Evolutionary conservation across 1,140 invertebrate species (phyloP).

Genomic region (Sarcophaga bullata): DNA sequence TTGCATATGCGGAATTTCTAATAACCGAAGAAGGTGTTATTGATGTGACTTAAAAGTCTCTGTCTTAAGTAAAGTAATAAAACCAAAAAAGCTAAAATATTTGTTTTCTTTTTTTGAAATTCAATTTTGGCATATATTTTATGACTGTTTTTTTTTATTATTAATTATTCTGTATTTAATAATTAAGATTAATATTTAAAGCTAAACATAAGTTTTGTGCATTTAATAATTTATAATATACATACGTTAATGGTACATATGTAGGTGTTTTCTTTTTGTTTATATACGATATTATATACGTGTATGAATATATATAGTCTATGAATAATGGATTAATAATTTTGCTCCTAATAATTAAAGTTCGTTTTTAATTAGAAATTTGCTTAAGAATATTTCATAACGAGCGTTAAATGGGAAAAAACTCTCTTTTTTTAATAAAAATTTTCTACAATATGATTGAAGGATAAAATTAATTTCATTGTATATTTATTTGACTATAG

Average conservation of each 20-base stretch:
- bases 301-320: no score
- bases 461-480: not conserved
- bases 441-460: no score
- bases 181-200: not conserved
- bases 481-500: not conserved
- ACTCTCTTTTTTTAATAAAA: no score
- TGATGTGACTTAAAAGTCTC: constrained; percentile 43
- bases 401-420: not conserved
- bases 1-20: constrained; percentile 58
- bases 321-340: no score
- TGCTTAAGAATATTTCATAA: not conserved
- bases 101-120: not conserved
- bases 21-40: constrained; percentile 57
- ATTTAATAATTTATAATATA: constrained; percentile 31
- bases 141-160: constrained; percentile 22
- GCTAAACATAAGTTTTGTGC: constrained; percentile 45
- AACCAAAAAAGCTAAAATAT: no score
- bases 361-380: not conserved
- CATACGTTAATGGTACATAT: not conserved
- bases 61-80: not conserved
- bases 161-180: not conserved
- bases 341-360: no score
- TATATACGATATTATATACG: no score
- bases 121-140: constrained; percentile 22
- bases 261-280: no score